phyloP scores from a whole-genome alignment of 1,140 invertebrate species.

The Diorhabda elongata region DNA sequence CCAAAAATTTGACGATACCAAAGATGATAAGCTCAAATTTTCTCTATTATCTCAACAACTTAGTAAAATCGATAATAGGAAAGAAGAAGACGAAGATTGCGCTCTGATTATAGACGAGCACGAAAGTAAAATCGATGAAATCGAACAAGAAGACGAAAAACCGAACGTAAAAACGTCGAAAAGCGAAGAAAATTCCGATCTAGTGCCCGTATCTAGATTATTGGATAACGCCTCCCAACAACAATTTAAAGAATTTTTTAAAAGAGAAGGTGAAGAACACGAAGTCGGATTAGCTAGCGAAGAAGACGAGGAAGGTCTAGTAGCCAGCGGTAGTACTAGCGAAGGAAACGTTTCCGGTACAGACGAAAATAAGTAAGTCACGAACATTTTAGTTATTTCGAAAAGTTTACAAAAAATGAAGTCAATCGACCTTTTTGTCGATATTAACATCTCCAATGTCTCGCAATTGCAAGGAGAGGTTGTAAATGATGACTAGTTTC shows the following conservation, averaged over 20 bases:
- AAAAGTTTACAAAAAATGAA: no score
- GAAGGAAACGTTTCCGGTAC: conserved; percentile 78
- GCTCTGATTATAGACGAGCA: conserved; percentile 67
- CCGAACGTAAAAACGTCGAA: conserved; percentile 33
- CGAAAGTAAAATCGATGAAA: conserved; percentile 37
- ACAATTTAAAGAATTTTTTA: conserved; percentile 60
- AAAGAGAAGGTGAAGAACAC: conserved; percentile 44
- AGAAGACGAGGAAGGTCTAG: conserved; percentile 71
- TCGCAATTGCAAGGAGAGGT: no score
- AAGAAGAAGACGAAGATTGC: conserved; percentile 60
- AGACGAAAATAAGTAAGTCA: conserved; percentile 65
- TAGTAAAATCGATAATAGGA: conserved; percentile 44
- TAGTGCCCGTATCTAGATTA: conserved; percentile 71
- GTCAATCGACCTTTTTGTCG: no score
- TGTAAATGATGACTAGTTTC: no score
- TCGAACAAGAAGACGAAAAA: conserved; percentile 22
- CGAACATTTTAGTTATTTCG: not conserved
- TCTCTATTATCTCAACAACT: conserved; percentile 74
- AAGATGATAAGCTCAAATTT: conserved; percentile 67
- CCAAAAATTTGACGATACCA: conserved; percentile 41
- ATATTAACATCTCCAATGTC: no score
- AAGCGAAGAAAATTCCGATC: conserved; percentile 55
- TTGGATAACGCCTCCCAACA: conserved; percentile 76
- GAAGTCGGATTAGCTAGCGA: conserved; percentile 47
- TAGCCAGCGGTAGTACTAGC: conserved; percentile 65